These are phyloP conservation scores for Tragulus kanchil DNA, from an alignment of 2,113 vertebrate species.

Conservation along the genomic window DNA sequence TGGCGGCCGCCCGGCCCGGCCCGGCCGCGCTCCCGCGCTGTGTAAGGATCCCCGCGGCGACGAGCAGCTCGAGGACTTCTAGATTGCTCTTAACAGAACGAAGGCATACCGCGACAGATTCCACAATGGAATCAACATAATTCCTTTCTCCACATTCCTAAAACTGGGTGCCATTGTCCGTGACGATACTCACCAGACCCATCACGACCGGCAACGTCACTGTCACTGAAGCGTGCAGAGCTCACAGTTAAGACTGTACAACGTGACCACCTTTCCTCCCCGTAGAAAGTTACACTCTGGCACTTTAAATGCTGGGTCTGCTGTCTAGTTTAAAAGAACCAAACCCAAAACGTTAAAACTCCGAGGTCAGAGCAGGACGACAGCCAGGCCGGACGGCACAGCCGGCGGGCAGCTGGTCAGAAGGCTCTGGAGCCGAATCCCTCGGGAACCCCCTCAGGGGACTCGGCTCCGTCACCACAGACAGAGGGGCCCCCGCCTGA, in stretches of 20 bases:
- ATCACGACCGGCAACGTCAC: constrained; percentile 79
- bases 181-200: constrained; percentile 78
- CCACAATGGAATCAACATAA: constrained; percentile 97
- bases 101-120: constrained; percentile 94
- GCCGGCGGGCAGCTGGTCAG: constrained; percentile 73
- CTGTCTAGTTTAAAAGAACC: constrained; percentile 83
- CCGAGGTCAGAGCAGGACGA: constrained; percentile 78
- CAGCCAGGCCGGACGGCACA: constrained; percentile 80
- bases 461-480: constrained; percentile 70
- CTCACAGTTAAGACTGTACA: constrained; percentile 70
- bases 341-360: constrained; percentile 82
- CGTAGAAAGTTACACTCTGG: constrained; percentile 83
- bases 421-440: constrained; percentile 73
- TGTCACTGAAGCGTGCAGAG: constrained; percentile 66
- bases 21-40: constrained; percentile 87
- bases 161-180: constrained; percentile 87
- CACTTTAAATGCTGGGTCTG: constrained; percentile 86
- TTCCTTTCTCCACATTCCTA: constrained; percentile 94
- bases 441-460: constrained; percentile 68
- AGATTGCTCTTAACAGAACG: constrained; percentile 93
- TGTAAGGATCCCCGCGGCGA: constrained; percentile 88
- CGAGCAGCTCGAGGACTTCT: constrained; percentile 90
- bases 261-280: constrained; percentile 71
- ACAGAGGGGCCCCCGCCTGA: constrained; percentile 84
- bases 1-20: constrained; percentile 87